Evolutionary conservation across 2,797 vertebrate species (phyloP), one percentile per base, ranked within the genome.

Genomic region (Gadopsis marmoratus): DNA sequence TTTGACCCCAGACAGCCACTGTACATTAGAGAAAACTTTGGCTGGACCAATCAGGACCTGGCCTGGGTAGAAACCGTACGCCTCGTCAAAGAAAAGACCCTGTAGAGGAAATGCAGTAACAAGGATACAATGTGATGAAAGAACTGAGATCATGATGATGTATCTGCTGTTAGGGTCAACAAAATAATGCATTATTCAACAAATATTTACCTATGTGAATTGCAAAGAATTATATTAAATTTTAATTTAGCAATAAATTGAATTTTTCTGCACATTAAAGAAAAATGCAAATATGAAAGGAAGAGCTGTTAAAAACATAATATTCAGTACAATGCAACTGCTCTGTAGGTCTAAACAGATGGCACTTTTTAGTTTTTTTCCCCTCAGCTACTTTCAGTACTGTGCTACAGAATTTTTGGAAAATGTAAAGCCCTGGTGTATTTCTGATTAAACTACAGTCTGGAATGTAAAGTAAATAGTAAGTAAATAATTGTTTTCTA

Each of bases 41-140:
- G 98, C 97, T 0, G 98, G 98, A 21, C 98, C 98, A 0, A 99
- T 99, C 87, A 99, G 96, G 84, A 98, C 97, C 93, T 99, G 98
- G 50, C 98, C 98, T 3, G 98, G 98, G 91, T 99, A 99, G 95
- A 99, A 99, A 56, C 98, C 98, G 0, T 99, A 99, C 0, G 97
- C 97, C 85, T 99, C 98, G 10, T 99, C 97, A 29, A 98, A 99
- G 94, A 99, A 99, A 78, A 99, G 96, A 72, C 98, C 97, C 98
- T 99, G 71, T 48, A 43, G 65, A 79, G 48, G 14, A 75, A 70
- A 64, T 21, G 63, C 14, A 56, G 26, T 2, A 37, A 55, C 1
- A 23, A 50, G 1, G 9, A 41, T 1, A 41, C 9, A 21, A 17
- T 7, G 17, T 12, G 19, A 77, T 7, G 12, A 13, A 53, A 16